A percentile compares a stretch with the other conserved stretches of the same genome.
phyloP scores from a whole-genome alignment of 2,113 vertebrate genomes.

The Bambusicola thoracicus region DNA sequence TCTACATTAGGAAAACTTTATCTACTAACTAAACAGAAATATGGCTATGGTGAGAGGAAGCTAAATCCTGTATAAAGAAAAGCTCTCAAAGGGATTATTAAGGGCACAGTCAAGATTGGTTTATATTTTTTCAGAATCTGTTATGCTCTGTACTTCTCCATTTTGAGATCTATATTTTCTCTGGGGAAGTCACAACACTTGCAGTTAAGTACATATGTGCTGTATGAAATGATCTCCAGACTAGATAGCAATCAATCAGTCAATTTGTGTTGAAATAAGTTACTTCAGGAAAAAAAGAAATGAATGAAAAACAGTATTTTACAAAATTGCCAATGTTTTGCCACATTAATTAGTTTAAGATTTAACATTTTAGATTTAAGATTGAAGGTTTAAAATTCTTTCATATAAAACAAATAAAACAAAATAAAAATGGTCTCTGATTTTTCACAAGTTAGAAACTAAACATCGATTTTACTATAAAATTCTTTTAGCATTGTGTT shows the following conservation, averaged over 20 bases:
- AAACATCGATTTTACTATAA: not conserved
- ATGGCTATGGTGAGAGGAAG: not conserved
- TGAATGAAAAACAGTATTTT: not conserved
- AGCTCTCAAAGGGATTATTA: slow-evolving; percentile 38
- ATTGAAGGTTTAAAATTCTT: not conserved
- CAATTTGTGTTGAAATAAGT: not conserved
- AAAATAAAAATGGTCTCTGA: not conserved
- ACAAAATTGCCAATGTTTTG: not conserved
- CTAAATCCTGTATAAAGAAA: slow-evolving; percentile 27
- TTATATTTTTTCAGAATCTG: slow-evolving; percentile 57
- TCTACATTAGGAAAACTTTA: slow-evolving; percentile 13
- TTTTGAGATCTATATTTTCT: slow-evolving; percentile 49
- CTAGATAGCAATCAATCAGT: not conserved
- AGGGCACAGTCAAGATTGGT: slow-evolving; percentile 10
- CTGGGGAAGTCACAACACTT: slow-evolving; percentile 47
- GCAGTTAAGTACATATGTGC: slow-evolving; percentile 28
- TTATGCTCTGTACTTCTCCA: slow-evolving; percentile 8
- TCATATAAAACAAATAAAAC: not conserved
- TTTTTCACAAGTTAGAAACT: not conserved
- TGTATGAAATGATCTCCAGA: slow-evolving; percentile 46
- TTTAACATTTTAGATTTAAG: too few relatives aligned
- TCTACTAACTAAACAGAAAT: slow-evolving; percentile 6
- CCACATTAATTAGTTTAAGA: not conserved
- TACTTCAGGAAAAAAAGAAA: not conserved
- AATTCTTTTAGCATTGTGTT: not conserved